A percentile compares a stretch with the other conserved stretches of the same genome.
Evolutionary conservation across 2,888 invertebrate genomes (phyloP).

Genomic region (Ectemnius cavifrons): DNA sequence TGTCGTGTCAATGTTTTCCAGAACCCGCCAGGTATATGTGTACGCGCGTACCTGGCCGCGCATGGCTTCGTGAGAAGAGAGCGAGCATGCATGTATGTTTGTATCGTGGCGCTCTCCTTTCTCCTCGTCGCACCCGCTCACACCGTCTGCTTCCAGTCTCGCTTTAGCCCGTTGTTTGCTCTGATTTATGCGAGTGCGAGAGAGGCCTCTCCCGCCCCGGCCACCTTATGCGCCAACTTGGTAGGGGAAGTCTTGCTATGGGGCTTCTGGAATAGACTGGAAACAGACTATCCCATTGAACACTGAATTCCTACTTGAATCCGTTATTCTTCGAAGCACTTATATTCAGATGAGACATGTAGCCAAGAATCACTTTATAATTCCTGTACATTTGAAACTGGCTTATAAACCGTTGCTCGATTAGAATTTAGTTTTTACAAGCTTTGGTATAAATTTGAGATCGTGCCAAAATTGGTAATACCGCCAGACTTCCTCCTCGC

Average conservation of each 20-base stretch:
- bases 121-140: neutral
- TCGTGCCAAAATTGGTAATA: too few relatives aligned
- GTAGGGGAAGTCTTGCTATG: too few relatives aligned
- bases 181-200: constrained; percentile 64
- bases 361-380: too few relatives aligned
- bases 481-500: too few relatives aligned
- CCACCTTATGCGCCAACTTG: too few relatives aligned
- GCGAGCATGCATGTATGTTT: constrained; percentile 16
- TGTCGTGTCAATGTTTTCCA: constrained; percentile 73
- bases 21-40: constrained; percentile 68
- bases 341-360: too few relatives aligned
- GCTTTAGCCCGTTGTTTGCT: constrained; percentile 51
- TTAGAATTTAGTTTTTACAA: too few relatives aligned
- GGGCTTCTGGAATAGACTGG: constrained; percentile 40
- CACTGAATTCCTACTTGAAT: too few relatives aligned
- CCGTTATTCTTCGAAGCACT: too few relatives aligned
- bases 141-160: constrained; percentile 21
- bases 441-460: too few relatives aligned
- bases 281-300: constrained; percentile 20
- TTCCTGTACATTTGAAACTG: too few relatives aligned
- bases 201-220: constrained; percentile 48
- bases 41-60: constrained; percentile 42
- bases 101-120: constrained; percentile 1
- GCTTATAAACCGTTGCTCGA: too few relatives aligned
- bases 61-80: constrained; percentile 11